These are phyloP conservation scores for Drosophila kambysellisi DNA, from an alignment of 2,888 invertebrate species.

Conservation along the genomic window DNA sequence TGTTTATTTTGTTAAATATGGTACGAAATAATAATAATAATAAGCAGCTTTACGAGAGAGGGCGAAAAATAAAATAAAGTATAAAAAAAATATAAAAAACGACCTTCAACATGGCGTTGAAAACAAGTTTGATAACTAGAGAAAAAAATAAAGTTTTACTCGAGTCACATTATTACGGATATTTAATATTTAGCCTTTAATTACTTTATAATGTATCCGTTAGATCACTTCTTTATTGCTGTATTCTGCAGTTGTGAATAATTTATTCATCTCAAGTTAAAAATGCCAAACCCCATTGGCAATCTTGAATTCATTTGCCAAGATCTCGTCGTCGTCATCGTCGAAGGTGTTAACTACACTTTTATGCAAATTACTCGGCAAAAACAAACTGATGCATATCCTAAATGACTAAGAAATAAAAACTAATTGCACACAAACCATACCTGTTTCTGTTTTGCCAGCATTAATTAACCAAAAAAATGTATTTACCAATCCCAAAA, in stretches of 20 bases:
- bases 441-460: conserved; percentile 24
- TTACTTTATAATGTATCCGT: neutral
- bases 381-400: conserved; percentile 67
- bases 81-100: neutral
- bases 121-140: neutral
- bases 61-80: neutral
- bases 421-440: conserved; percentile 65
- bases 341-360: conserved; percentile 73
- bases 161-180: neutral
- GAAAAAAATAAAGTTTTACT: neutral
- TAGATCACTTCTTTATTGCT: neutral
- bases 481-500: conserved; percentile 20
- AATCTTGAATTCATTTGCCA: conserved; percentile 27
- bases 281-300: conserved; percentile 23
- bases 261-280: neutral
- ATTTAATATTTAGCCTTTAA: neutral
- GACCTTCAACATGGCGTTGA: conserved; percentile 6
- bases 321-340: conserved; percentile 20
- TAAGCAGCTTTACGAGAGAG: conserved; percentile 10
- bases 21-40: conserved; percentile 11
- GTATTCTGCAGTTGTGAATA: neutral
- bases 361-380: conserved; percentile 68
- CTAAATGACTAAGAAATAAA: conserved; percentile 20
- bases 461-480: conserved; percentile 64
- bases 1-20: neutral